A percentile compares a stretch with the other conserved stretches of the same genome.
Evolutionary conservation across 2,113 vertebrate genomes (phyloP).

Genomic region (Notiomystis cincta): DNA sequence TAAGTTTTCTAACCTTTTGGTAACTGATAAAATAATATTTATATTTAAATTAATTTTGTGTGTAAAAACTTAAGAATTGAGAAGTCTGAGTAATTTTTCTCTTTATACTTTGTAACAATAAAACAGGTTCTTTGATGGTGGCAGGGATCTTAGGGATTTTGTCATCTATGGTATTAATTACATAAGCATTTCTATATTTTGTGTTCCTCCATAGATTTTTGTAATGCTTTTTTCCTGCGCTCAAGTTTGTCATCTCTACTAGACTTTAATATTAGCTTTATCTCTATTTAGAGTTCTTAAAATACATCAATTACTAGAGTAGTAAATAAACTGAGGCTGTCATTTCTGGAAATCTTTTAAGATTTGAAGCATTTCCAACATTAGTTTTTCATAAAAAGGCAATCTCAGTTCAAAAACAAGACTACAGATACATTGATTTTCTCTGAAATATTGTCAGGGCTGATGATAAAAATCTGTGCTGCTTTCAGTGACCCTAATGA

Average conservation of each 20-base stretch:
- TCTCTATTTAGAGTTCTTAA: background rate
- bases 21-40: background rate
- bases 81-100: background rate
- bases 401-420: background rate
- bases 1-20: background rate
- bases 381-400: background rate
- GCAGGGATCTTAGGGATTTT: rapidly evolving
- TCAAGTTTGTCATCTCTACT: background rate
- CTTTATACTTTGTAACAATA: background rate
- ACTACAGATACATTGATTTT: background rate
- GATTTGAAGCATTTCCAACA: background rate
- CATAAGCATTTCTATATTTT: background rate
- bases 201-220: background rate
- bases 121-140: background rate
- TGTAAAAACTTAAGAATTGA: background rate
- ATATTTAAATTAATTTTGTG: background rate
- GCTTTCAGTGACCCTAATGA: background rate
- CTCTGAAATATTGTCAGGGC: background rate
- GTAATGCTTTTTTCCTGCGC: background rate
- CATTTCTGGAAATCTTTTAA: background rate
- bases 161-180: background rate
- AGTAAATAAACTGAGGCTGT: background rate
- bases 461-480: background rate
- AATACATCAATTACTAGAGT: background rate
- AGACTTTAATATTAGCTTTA: background rate